phyloP scores from a whole-genome alignment of 2,888 invertebrate genomes.

The Pyrgus malvae region DNA sequence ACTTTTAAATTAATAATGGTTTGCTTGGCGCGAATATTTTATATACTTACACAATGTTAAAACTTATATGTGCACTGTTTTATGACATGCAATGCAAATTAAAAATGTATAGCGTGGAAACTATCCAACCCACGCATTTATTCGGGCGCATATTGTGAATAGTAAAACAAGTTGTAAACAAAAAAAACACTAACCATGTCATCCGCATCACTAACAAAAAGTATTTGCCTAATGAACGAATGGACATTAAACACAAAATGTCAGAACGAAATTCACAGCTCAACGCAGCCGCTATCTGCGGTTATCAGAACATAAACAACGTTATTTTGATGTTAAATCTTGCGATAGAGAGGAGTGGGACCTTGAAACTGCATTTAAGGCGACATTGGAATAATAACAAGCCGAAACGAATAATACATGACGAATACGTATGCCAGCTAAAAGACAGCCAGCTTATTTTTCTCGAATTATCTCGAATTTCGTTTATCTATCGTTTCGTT shows the following conservation, averaged over 20 bases:
- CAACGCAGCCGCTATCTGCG: conserved; percentile 42
- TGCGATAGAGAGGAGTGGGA: conserved; percentile 46
- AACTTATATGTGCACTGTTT: no score
- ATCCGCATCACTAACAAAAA: background rate
- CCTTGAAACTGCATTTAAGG: conserved; percentile 66
- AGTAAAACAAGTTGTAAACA: background rate
- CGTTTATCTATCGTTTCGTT: no score
- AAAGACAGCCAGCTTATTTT: background rate
- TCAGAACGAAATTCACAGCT: conserved; percentile 26
- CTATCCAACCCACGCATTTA: background rate
- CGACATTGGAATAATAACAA: conserved; percentile 61
- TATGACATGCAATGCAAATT: background rate
- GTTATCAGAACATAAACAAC: conserved; percentile 56
- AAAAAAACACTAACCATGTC: background rate
- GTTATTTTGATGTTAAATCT: conserved; percentile 54
- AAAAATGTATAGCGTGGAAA: background rate
- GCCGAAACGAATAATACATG: conserved; percentile 55
- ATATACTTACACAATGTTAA: no score
- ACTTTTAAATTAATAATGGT: no score
- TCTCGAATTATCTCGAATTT: no score
- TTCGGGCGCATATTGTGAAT: no score
- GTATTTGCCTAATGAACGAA: conserved; percentile 34
- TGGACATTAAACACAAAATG: conserved; percentile 36
- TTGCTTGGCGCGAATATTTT: no score
- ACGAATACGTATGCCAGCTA: conserved; percentile 32